Conservation (phyloP, 1,140 invertebrate species). For the Neodiprion fabricii region DNA sequence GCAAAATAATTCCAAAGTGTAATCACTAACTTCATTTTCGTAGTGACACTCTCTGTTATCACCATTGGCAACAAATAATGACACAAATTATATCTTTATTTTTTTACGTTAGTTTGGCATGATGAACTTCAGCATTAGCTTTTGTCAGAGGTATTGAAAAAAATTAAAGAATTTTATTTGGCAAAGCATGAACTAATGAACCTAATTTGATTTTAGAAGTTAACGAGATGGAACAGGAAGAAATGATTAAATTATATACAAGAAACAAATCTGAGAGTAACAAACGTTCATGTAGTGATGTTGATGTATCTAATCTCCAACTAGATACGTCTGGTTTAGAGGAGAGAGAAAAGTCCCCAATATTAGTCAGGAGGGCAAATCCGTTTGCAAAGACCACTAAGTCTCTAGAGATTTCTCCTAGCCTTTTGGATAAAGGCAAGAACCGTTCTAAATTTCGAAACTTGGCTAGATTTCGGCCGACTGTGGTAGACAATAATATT, state of each 20-base stretch:
- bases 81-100: too few relatives aligned
- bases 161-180: too few relatives aligned
- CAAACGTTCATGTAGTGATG: slow-evolving; percentile 6
- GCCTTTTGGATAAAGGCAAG: slow-evolving; percentile 28
- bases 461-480: slow-evolving; percentile 34
- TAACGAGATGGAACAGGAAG: slow-evolving; percentile 27
- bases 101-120: too few relatives aligned
- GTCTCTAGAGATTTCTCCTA: slow-evolving; percentile 33
- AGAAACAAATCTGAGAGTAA: slow-evolving; percentile 23
- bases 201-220: slow-evolving; percentile 17
- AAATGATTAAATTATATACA: slow-evolving; percentile 31
- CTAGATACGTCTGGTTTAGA: slow-evolving; percentile 1
- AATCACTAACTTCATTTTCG: too few relatives aligned
- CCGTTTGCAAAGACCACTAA: slow-evolving; percentile 33
- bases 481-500: slow-evolving; percentile 42
- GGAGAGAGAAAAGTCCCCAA: slow-evolving; percentile 27
- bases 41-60: too few relatives aligned
- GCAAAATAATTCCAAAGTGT: too few relatives aligned
- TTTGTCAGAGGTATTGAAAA: too few relatives aligned
- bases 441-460: slow-evolving; percentile 27
- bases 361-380: slow-evolving; percentile 33
- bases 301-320: slow-evolving; percentile 1
- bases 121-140: too few relatives aligned
- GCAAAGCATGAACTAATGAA: slow-evolving; percentile 26
- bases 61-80: too few relatives aligned